These are phyloP conservation scores for Sminthopsis crassicaudata DNA, from an alignment of 2,113 vertebrate genomes.

Conservation along the genomic window DNA sequence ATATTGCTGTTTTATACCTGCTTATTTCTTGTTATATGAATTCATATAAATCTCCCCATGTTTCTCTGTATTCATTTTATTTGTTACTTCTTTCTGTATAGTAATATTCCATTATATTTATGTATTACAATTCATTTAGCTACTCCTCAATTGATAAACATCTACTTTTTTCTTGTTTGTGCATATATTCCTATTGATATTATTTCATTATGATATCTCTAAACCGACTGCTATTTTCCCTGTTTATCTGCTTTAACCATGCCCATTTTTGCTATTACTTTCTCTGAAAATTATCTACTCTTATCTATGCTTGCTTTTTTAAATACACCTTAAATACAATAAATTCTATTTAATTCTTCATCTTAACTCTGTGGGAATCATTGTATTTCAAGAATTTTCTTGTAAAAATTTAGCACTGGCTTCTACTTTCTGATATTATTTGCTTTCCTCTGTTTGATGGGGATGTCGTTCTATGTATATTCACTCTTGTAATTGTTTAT, in stretches of 20 bases:
- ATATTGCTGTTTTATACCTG: too few species aligned
- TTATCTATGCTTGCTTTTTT: neutral
- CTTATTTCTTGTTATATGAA: neutral
- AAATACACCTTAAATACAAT: neutral
- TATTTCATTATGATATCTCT: neutral
- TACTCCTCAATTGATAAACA: neutral
- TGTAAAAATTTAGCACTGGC: neutral
- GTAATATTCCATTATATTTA: neutral
- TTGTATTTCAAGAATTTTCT: neutral
- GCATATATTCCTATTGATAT: neutral
- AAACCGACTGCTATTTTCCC: neutral
- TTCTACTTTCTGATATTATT: neutral
- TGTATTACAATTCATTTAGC: neutral
- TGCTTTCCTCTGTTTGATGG: neutral
- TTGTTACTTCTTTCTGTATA: neutral
- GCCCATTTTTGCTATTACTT: neutral
- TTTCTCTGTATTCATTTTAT: neutral
- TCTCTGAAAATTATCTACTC: neutral
- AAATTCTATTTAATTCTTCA: neutral
- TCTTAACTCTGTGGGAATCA: neutral
- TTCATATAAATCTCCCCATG: neutral
- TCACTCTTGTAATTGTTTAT: neutral
- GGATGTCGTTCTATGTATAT: neutral
- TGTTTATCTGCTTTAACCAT: neutral
- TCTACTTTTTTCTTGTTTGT: neutral